phyloP scores from a whole-genome alignment of 2,797 vertebrate genomes.

The Fratercula arctica region DNA sequence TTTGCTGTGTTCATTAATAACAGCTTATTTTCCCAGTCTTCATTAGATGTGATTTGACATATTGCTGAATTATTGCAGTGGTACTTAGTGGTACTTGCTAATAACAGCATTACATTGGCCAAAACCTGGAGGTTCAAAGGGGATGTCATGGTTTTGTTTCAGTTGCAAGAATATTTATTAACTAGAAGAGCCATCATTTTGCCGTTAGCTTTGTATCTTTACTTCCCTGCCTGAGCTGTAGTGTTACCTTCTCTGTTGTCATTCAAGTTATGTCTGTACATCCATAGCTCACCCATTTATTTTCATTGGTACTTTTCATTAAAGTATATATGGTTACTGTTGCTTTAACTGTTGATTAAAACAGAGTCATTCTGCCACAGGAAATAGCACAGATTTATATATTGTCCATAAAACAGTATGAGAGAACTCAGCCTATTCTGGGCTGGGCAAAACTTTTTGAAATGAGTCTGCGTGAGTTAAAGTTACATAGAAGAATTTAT shows the following conservation, averaged over 20 bases:
- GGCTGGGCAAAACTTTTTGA: background rate
- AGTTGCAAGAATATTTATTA: background rate
- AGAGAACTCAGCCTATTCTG: background rate
- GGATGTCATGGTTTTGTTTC: background rate
- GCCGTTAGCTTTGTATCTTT: background rate
- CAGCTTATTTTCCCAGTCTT: background rate
- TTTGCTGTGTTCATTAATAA: background rate
- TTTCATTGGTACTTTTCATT: background rate
- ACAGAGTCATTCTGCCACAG: background rate
- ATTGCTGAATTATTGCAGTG: rapidly evolving
- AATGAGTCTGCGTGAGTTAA: background rate
- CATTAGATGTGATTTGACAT: background rate
- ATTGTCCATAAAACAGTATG: rapidly evolving
- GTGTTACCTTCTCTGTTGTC: background rate
- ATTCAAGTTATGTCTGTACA: background rate
- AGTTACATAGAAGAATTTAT: background rate
- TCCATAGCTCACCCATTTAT: background rate
- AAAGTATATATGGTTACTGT: background rate
- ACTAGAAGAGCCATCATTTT: background rate
- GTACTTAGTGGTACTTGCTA: background rate
- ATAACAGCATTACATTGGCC: too few species aligned
- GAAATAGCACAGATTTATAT: background rate
- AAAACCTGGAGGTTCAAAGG: background rate
- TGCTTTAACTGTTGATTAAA: background rate
- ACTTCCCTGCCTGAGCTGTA: background rate